Percentiles rank a stretch among this genome's conserved stretches.
These are phyloP conservation scores for Ictalurus punctatus DNA, from an alignment of 2,113 vertebrate genomes.

Conservation along the genomic window DNA sequence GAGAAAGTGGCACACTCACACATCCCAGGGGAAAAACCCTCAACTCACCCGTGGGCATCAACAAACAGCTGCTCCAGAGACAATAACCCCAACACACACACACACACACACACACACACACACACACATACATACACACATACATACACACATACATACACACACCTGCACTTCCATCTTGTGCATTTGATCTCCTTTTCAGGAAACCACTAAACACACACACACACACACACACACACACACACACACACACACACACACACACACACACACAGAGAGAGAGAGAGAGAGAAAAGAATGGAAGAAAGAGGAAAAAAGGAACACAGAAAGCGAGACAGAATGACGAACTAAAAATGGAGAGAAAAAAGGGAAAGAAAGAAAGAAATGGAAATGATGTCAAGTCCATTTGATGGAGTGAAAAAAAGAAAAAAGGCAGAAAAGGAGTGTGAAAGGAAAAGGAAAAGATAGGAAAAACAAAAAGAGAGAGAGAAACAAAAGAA, in stretches of 20 bases:
- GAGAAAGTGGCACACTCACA: slow-evolving; percentile 60
- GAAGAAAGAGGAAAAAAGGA: too few species aligned
- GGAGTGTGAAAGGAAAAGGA: background rate
- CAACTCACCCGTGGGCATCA: slow-evolving; percentile 21
- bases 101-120: background rate
- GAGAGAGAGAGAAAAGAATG: background rate
- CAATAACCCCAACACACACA: slow-evolving; percentile 19
- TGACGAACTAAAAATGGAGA: background rate
- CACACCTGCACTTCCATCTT: slow-evolving; percentile 56
- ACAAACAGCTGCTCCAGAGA: slow-evolving; percentile 54
- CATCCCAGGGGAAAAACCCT: slow-evolving; percentile 51
- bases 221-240: too few species aligned
- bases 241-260: too few species aligned
- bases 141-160: background rate
- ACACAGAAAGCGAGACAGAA: background rate
- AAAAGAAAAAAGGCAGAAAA: background rate
- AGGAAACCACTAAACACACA: slow-evolving; percentile 74
- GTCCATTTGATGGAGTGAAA: background rate
- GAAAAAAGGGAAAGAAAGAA: background rate
- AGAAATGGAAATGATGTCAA: background rate
- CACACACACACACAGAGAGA: background rate
- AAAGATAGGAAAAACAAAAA: background rate
- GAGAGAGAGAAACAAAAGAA: slow-evolving; percentile 1
- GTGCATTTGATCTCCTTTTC: slow-evolving; percentile 83
- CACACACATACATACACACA: background rate